Conservation (phyloP, 2,797 vertebrate genomes). For the Staurois parvus region DNA sequence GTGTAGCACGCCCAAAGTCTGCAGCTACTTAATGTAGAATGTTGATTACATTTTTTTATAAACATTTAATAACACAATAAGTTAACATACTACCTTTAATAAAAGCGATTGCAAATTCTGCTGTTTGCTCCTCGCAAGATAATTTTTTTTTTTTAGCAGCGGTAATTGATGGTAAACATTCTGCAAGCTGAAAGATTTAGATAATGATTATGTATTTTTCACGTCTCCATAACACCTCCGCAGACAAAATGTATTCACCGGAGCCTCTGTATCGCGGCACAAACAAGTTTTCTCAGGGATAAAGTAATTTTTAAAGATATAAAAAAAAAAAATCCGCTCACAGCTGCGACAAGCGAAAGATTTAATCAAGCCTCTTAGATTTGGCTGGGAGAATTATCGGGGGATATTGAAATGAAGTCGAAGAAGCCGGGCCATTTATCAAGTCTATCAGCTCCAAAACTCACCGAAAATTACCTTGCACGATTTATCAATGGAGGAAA, state of each 20-base stretch:
- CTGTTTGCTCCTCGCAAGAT: background rate
- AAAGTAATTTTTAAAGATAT: constrained; percentile 10
- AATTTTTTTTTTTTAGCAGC: background rate
- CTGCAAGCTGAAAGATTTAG: background rate
- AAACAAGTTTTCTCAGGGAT: constrained; percentile 22
- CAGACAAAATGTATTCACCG: background rate
- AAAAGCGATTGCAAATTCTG: background rate
- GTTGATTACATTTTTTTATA: no score
- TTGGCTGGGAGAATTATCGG: constrained; percentile 21
- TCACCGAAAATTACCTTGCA: background rate
- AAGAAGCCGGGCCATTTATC: constrained; percentile 4
- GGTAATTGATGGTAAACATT: background rate
- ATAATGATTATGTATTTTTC: constrained; percentile 16
- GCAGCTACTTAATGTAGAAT: no score
- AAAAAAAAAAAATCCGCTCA: background rate
- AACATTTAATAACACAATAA: no score
- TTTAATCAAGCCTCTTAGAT: constrained; percentile 33
- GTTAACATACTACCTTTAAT: no score
- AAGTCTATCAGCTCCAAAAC: constrained; percentile 2
- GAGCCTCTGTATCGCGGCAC: background rate
- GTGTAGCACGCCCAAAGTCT: no score
- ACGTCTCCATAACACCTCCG: background rate
- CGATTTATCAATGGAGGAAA: constrained; percentile 7
- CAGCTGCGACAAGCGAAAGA: constrained; percentile 16
- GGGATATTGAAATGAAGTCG: constrained; percentile 20